These are phyloP conservation scores for Charanyca ferruginea DNA, from an alignment of 2,888 invertebrate genomes.

Conservation along the genomic window DNA sequence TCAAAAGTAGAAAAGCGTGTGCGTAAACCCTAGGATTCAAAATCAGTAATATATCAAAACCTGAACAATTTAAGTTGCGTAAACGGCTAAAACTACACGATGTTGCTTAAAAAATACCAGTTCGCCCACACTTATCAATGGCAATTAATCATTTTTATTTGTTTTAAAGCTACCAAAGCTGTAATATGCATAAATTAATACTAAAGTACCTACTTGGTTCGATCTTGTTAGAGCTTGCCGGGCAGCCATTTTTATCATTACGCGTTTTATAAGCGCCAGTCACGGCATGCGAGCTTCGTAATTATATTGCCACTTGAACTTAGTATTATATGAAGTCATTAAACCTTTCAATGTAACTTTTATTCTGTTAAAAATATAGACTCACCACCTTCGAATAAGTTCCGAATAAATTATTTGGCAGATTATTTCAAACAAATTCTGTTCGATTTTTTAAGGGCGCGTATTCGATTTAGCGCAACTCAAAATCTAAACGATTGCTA, in stretches of 20 bases:
- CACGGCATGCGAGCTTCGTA: constrained; percentile 68
- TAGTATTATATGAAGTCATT: constrained; percentile 55
- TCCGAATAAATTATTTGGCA: too few species aligned
- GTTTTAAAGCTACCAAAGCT: constrained; percentile 67
- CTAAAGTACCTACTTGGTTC: constrained; percentile 67
- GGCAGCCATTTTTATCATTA: constrained; percentile 68
- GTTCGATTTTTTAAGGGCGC: too few species aligned
- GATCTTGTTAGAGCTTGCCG: constrained; percentile 66
- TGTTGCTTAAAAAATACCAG: constrained; percentile 25
- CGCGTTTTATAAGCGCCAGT: constrained; percentile 74
- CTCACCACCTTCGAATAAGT: too few species aligned
- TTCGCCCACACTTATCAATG: constrained; percentile 43
- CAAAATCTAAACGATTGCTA: too few species aligned
- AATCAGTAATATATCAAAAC: constrained; percentile 20
- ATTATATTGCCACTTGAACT: constrained; percentile 54
- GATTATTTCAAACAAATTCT: too few species aligned
- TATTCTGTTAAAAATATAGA: constrained; percentile 18
- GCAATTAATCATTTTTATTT: constrained; percentile 76
- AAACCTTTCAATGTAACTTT: constrained; percentile 44
- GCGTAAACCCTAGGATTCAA: neutral
- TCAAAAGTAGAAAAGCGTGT: neutral
- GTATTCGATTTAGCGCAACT: too few species aligned
- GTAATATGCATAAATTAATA: constrained; percentile 71
- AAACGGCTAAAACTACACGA: constrained; percentile 26
- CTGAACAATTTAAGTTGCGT: neutral